Conservation (phyloP, 2,797 vertebrate genomes). For the Propithecus deckenii region DNA sequence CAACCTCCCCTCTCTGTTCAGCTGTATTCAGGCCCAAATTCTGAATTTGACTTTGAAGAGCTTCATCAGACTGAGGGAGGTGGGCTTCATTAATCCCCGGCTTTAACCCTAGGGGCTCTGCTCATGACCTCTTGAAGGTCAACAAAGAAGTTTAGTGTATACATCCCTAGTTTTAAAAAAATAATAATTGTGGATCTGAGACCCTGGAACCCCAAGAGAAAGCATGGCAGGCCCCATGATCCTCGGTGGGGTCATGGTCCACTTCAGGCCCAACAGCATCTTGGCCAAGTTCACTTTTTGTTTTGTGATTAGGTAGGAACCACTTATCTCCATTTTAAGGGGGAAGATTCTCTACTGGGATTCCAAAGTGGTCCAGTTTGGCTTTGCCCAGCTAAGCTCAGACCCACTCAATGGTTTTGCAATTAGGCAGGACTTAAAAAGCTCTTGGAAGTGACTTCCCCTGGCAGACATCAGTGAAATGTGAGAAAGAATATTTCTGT, state of each 20-base stretch:
- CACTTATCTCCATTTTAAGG: background rate
- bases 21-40: background rate
- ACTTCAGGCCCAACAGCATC: background rate
- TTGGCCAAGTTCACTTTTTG: constrained; percentile 12
- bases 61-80: background rate
- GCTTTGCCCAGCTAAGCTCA: background rate
- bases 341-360: background rate
- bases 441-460: background rate
- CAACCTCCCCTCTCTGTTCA: background rate
- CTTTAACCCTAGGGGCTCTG: background rate
- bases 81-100: background rate
- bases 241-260: background rate
- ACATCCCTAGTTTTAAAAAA: background rate
- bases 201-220: background rate
- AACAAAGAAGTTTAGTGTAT: background rate
- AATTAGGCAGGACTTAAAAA: background rate
- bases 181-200: background rate
- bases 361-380: background rate
- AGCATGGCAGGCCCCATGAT: background rate
- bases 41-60: background rate
- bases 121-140: background rate
- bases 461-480: background rate
- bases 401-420: background rate
- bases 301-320: background rate
- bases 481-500: background rate